phyloP scores from a whole-genome alignment of 2,113 vertebrate genomes.

The Platysteira castanea region DNA sequence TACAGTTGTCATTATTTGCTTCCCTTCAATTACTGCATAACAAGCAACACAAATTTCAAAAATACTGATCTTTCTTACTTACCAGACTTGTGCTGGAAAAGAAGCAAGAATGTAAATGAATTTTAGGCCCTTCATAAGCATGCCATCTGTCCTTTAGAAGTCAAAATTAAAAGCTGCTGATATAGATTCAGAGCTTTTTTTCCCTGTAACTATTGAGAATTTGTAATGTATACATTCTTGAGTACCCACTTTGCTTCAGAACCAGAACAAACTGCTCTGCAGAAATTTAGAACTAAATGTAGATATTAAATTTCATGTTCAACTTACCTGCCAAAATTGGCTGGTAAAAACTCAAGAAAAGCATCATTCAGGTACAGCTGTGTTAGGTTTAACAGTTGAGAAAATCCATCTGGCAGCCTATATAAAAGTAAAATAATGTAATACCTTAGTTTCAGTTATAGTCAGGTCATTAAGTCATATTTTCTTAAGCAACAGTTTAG shows the following conservation, averaged over 20 bases:
- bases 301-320: not conserved
- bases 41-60: not conserved
- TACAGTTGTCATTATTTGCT: not conserved
- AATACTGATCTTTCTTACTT: not conserved
- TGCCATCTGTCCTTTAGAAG: not conserved
- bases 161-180: not conserved
- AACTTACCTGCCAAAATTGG: conserved; percentile 94
- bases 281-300: not conserved
- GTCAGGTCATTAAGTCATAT: not conserved
- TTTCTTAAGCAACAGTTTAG: not conserved
- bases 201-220: not conserved
- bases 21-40: not conserved
- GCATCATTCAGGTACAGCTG: conserved; percentile 98
- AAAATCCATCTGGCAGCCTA: conserved; percentile 98
- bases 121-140: not conserved
- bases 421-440: not conserved
- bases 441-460: not conserved
- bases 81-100: not conserved
- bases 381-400: conserved; percentile 92
- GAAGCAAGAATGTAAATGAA: not conserved
- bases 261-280: not conserved
- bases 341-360: conserved; percentile 96
- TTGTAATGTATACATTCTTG: not conserved
- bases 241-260: not conserved
- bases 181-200: not conserved